Percentiles rank a stretch among this genome's conserved stretches.
phyloP scores from a whole-genome alignment of 2,797 vertebrate species.

The Neomorphus geoffroyi region DNA sequence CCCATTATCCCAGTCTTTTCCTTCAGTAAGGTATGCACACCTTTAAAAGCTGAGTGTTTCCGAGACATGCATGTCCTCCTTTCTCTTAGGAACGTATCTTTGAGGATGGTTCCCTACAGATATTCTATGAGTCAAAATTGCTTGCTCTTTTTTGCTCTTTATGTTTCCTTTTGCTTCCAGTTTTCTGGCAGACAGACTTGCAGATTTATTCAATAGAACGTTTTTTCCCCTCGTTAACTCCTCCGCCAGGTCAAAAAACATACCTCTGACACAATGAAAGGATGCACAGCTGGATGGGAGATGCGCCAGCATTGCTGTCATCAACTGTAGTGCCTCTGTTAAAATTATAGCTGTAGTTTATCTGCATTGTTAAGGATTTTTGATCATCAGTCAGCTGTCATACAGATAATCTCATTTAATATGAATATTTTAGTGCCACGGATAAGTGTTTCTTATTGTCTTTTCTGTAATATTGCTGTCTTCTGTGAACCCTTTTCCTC shows the following conservation, averaged over 20 bases:
- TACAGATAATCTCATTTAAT: background rate
- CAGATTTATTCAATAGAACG: background rate
- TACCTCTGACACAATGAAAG: background rate
- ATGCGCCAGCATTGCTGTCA: background rate
- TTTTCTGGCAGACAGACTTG: background rate
- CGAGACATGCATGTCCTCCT: background rate
- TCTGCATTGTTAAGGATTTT: background rate
- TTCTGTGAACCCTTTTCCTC: background rate
- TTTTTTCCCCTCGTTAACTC: background rate
- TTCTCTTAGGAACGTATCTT: background rate
- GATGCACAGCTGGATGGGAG: background rate
- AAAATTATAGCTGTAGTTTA: background rate
- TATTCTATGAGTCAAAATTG: background rate
- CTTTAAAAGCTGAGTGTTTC: background rate
- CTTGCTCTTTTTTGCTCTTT: background rate
- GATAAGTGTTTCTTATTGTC: background rate
- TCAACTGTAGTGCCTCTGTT: background rate
- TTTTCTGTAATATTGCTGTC: background rate
- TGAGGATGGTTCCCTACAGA: background rate
- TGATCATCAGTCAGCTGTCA: background rate
- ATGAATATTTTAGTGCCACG: background rate
- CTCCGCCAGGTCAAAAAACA: conserved; percentile 3
- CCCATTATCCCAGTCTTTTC: conserved; percentile 89
- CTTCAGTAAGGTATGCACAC: conserved; percentile 91
- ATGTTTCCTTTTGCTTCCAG: background rate